A percentile compares a stretch with the other conserved stretches of the same genome.
Conservation (phyloP, 2,888 invertebrate species). For the Exephanes ischioxanthus region DNA sequence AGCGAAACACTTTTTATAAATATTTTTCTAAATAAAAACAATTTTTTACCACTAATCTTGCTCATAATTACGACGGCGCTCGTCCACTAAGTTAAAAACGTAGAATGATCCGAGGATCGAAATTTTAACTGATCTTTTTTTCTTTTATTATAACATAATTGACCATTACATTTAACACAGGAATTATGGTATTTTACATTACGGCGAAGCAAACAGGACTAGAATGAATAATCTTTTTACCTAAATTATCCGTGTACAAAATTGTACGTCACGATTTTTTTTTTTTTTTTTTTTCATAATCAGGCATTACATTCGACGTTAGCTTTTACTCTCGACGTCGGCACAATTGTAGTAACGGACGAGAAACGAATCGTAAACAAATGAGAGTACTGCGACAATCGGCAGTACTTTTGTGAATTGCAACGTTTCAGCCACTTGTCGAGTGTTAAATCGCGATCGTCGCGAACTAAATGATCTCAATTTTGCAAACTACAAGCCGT, state of each 20-base stretch:
- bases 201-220: conserved; percentile 78
- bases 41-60: no score
- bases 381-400: conserved; percentile 35
- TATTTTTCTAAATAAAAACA: conserved; percentile 64
- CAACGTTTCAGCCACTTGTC: conserved; percentile 21
- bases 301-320: background rate
- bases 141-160: conserved; percentile 81
- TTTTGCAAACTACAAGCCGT: conserved; percentile 36
- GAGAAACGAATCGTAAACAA: conserved; percentile 11
- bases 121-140: conserved; percentile 73
- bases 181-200: conserved; percentile 79
- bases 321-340: conserved; percentile 17
- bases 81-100: background rate
- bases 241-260: conserved; percentile 68
- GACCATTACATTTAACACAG: conserved; percentile 80
- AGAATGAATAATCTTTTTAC: conserved; percentile 75
- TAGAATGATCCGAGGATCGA: background rate
- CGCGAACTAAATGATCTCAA: conserved; percentile 29
- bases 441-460: conserved; percentile 42
- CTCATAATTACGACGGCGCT: background rate
- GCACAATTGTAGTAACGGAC: conserved; percentile 41
- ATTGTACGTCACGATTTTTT: conserved; percentile 65
- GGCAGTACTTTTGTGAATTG: conserved; percentile 18
- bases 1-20: conserved; percentile 31
- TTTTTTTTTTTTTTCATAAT: conserved; percentile 24